Base-by-base conservation (phyloP, 2,888 invertebrate genomes). In the Scaptomyza caliginosa region DNA sequence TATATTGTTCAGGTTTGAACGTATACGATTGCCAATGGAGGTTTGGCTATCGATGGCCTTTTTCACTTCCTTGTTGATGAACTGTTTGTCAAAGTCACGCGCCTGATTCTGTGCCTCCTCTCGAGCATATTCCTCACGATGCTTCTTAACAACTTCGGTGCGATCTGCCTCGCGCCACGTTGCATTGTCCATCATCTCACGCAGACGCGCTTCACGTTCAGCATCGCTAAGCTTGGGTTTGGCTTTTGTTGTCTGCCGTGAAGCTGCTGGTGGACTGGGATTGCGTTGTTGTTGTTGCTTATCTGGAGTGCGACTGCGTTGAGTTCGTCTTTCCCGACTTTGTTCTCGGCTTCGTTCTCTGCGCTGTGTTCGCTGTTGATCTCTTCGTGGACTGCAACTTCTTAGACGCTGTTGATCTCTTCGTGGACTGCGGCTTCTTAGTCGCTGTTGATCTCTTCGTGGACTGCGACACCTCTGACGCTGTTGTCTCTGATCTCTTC, bases 1-100 rank as follows among this genome's bases (percentile, higher is more conserved):
- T 73, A 98, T 96, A 84, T 96, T 96, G 90, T 98, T 96, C 39
- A 96, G 94, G 89, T 97, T 98, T 11, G 98, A 94, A 87, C 95
- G 96, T 48, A 98, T 95, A 75, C 98, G 93, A 67, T 95, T 94
- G 88, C 96, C 97, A 0, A 98, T 94, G 0, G 94, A 92, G 70
- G 95, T 92, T 90, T 96, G 94, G 77, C 94, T 94, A 62, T 92
- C 91, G 38, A 93, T 90, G 4, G 91, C 92, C 48, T 91, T 91
- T 46, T 90, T 89, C 4, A 91, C 81, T 72, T 91, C 89, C 24
- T 90, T 91, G 55, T 91, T 91, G 6, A 91, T 89, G 78, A 93
- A 93, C 63, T 93, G 92, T 72, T 92, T 89, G 89, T 93, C 92
- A 89, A 93, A 92, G 73, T 92, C 90, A 72, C 91, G 88, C 57